Evolutionary conservation across 2,888 invertebrate genomes (phyloP).

Genomic region (Epinotia nisella): DNA sequence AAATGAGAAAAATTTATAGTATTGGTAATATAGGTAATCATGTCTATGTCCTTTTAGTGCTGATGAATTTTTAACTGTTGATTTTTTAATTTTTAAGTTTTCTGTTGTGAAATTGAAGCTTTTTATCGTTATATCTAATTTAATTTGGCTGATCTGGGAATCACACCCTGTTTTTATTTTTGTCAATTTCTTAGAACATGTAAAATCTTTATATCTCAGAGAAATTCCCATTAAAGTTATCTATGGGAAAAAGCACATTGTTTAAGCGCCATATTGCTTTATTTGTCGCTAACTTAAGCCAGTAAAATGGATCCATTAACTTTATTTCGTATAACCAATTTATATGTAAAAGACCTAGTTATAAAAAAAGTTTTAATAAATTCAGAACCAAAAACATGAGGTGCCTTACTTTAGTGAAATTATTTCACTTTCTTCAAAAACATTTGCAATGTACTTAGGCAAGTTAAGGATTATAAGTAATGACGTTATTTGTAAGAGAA

Average conservation of each 20-base stretch:
- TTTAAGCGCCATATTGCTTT: background rate
- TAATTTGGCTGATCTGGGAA: too few species aligned
- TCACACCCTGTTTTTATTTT: too few species aligned
- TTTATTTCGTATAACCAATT: conserved; percentile 7
- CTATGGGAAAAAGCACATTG: too few species aligned
- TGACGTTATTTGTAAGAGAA: conserved; percentile 57
- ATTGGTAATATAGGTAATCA: background rate
- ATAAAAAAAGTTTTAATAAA: conserved; percentile 49
- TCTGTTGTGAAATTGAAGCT: too few species aligned
- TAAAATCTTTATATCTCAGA: too few species aligned
- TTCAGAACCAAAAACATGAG: conserved; percentile 73
- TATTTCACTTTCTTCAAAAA: conserved; percentile 33
- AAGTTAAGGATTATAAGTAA: conserved; percentile 21
- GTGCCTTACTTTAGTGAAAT: conserved; percentile 68
- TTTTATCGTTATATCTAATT: too few species aligned
- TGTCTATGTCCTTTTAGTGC: background rate
- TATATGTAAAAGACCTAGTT: conserved; percentile 18
- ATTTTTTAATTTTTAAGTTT: too few species aligned
- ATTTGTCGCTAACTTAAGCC: background rate
- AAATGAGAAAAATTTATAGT: background rate
- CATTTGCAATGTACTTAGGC: conserved; percentile 28
- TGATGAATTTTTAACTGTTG: background rate
- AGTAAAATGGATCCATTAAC: background rate
- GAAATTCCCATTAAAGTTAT: too few species aligned
- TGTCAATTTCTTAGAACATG: too few species aligned